phyloP scores from a whole-genome alignment of 92 coral and sea anemone genomes.

The Pocillopora grandis region DNA sequence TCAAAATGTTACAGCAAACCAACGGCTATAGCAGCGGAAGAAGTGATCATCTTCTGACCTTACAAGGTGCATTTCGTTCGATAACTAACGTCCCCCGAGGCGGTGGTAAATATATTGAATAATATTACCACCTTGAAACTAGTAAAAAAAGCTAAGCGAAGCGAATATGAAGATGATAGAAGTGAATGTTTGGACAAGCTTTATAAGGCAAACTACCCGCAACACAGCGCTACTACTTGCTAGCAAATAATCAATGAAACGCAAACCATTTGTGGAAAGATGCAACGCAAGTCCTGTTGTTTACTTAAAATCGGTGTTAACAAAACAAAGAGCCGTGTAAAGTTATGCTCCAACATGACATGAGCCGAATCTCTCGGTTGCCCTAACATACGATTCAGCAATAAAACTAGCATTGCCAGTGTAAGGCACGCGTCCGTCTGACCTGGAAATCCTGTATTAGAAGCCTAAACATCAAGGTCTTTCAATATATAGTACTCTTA shows the following conservation, averaged over 20 bases:
- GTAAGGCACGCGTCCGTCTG: background rate
- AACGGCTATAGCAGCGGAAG: too few species aligned
- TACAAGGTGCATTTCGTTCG: too few species aligned
- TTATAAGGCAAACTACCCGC: background rate
- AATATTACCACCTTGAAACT: too few species aligned
- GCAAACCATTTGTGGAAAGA: constrained; percentile 19
- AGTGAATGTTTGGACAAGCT: background rate
- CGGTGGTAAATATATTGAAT: too few species aligned
- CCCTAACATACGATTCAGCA: background rate
- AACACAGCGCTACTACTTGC: constrained; percentile 5
- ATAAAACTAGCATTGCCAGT: background rate
- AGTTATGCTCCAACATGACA: background rate
- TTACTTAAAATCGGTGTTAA: background rate
- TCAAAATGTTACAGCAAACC: too few species aligned
- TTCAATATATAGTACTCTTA: background rate
- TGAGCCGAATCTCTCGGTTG: background rate
- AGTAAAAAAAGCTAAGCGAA: too few species aligned
- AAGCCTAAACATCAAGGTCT: background rate
- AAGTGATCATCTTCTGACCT: too few species aligned
- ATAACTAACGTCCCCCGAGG: too few species aligned
- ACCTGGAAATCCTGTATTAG: background rate
- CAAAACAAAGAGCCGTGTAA: background rate
- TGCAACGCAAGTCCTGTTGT: background rate
- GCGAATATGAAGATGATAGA: too few species aligned
- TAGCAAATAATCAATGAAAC: constrained; percentile 12